Conservation (phyloP, 2,113 vertebrate genomes). For the Microcebus tavaratra region DNA sequence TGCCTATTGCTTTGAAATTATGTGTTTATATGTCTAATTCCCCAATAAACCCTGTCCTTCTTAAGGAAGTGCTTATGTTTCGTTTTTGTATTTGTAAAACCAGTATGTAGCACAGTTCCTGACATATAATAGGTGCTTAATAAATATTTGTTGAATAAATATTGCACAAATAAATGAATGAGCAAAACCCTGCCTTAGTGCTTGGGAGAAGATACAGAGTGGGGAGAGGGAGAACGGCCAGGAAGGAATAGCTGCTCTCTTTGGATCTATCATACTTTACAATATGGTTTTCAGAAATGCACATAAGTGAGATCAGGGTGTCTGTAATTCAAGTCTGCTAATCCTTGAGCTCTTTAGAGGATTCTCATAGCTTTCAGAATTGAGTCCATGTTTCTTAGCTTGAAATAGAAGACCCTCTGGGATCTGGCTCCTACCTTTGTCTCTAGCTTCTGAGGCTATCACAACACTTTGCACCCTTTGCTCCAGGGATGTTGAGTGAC, state of each 20-base stretch:
- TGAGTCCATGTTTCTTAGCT: background rate
- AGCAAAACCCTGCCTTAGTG: background rate
- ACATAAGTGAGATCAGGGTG: background rate
- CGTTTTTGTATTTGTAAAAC: fast-evolving
- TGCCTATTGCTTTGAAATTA: background rate
- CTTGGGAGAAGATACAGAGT: too few relatives aligned
- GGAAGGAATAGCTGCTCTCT: background rate
- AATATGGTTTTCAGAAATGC: background rate
- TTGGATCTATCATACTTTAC: background rate
- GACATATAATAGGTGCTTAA: background rate
- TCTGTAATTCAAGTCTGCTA: too few relatives aligned
- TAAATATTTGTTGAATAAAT: background rate
- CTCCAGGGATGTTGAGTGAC: too few relatives aligned
- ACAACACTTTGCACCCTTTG: fast-evolving
- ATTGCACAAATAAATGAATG: background rate
- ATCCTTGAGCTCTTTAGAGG: background rate
- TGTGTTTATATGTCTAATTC: background rate
- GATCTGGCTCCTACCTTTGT: fast-evolving
- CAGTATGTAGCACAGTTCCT: background rate
- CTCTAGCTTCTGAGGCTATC: too few relatives aligned
- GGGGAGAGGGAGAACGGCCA: too few relatives aligned
- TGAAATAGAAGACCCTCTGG: background rate
- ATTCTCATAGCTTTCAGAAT: background rate
- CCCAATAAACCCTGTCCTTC: background rate
- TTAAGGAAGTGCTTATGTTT: background rate